Conservation (phyloP, 2,113 vertebrate species). For the Chlorodrepanis virens region DNA sequence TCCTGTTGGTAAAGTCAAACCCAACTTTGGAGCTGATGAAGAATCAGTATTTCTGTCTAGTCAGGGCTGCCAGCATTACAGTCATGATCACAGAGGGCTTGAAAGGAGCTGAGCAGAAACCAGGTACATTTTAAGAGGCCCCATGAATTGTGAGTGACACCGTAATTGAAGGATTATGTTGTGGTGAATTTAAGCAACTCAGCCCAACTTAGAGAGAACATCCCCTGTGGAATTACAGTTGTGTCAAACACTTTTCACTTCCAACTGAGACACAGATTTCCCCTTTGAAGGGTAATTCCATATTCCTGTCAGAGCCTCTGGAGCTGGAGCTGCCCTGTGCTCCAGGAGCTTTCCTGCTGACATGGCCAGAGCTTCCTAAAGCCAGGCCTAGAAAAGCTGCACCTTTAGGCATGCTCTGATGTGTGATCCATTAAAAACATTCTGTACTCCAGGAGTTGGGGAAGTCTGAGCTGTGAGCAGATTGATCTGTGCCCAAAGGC, state of each 20-base stretch:
- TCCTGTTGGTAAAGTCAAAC: neutral
- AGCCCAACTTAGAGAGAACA: neutral
- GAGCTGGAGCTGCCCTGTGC: neutral
- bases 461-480: neutral
- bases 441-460: accelerated
- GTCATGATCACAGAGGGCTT: neutral
- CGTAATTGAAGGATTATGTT: accelerated
- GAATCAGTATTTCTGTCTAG: neutral
- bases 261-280: neutral
- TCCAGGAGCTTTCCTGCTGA: neutral
- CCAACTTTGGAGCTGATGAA: neutral
- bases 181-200: neutral
- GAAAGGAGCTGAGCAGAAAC: neutral
- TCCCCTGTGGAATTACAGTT: neutral
- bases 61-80: neutral
- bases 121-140: neutral
- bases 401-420: neutral
- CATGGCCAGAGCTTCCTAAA: neutral
- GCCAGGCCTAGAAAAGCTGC: neutral
- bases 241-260: neutral
- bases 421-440: accelerated
- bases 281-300: neutral
- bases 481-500: neutral
- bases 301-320: accelerated
- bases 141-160: neutral